These are phyloP conservation scores for Drosophila demipolita DNA, from an alignment of 2,888 invertebrate species.

Conservation along the genomic window DNA sequence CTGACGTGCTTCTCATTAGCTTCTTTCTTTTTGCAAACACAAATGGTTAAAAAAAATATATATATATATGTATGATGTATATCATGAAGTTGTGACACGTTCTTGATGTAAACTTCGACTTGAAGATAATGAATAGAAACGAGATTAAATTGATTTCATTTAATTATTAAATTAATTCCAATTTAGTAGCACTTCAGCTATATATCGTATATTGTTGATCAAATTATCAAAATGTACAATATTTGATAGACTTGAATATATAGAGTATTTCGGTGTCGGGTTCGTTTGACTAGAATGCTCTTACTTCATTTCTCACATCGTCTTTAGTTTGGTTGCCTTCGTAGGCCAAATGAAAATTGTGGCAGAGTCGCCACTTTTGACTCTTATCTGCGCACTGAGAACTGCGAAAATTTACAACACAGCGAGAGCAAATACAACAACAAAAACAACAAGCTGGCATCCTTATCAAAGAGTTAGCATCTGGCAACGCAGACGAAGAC, in stretches of 20 bases:
- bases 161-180: not conserved
- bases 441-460: slow-evolving; percentile 26
- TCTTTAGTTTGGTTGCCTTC: slow-evolving; percentile 19
- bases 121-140: not conserved
- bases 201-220: not conserved
- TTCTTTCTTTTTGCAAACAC: slow-evolving; percentile 15
- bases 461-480: slow-evolving; percentile 50
- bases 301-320: not conserved
- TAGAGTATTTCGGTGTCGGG: not conserved
- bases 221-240: not conserved
- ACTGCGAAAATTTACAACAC: slow-evolving; percentile 59
- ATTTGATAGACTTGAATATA: not conserved
- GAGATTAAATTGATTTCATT: not conserved
- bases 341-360: slow-evolving; percentile 49
- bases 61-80: not conserved
- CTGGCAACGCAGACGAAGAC: slow-evolving; percentile 35
- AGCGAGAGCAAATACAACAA: slow-evolving; percentile 1
- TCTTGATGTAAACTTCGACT: not conserved
- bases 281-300: not conserved
- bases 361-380: slow-evolving; percentile 6
- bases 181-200: not conserved
- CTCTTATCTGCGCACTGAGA: slow-evolving; percentile 60
- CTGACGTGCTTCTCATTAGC: slow-evolving; percentile 64
- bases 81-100: not conserved
- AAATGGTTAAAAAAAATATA: not conserved